These are phyloP conservation scores for Callyntrura guangdongensis DNA, from an alignment of 2,888 invertebrate genomes.

Conservation along the genomic window DNA sequence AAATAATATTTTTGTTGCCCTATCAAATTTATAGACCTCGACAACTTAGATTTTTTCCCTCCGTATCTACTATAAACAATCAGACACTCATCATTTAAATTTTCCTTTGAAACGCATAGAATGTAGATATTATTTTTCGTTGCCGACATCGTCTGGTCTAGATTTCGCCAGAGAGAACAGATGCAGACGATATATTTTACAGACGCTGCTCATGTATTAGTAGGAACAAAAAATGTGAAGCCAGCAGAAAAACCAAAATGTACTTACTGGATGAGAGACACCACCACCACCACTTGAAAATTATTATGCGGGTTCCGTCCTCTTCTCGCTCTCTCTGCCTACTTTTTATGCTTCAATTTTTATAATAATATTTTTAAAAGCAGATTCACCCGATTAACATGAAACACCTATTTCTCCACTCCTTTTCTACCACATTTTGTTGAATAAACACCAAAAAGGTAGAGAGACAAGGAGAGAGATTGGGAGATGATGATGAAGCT, in stretches of 20 bases:
- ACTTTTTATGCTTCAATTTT: neutral
- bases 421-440: neutral
- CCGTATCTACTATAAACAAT: neutral
- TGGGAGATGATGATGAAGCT: no score
- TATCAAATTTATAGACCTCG: slow-evolving; percentile 13
- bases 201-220: neutral
- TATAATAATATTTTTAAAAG: neutral
- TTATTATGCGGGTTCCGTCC: slow-evolving; percentile 49
- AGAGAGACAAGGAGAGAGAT: no score
- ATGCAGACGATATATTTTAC: slow-evolving; percentile 12
- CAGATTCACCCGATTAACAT: slow-evolving; percentile 28
- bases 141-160: neutral
- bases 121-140: neutral
- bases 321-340: neutral
- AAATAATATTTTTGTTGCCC: slow-evolving; percentile 34
- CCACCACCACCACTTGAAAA: slow-evolving; percentile 11
- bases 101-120: neutral
- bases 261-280: neutral
- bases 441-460: neutral
- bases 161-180: slow-evolving; percentile 42
- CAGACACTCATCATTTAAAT: no score
- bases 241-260: no score
- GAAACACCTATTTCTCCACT: slow-evolving; percentile 18
- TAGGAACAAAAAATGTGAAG: no score
- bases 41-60: slow-evolving; percentile 14